These are phyloP conservation scores for Drosophila melanogaster DNA, from an alignment of 1,140 invertebrate genomes.

Conservation along the genomic window Release_6_plus_ISO1_MT NC_004354.4:5640001-5640500, in stretches of 20 bases:
- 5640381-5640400: constrained; percentile 1
- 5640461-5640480: neutral
- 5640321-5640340: constrained; percentile 58
- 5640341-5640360: constrained; percentile 78
- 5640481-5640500: no score
- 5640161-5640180: neutral
- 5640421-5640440: neutral
- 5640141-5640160: neutral
- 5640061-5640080: constrained; percentile 18
- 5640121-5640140: no score
- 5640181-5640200: neutral
- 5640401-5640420: neutral
- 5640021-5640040: constrained; percentile 42
- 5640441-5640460: neutral
- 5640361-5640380: constrained; percentile 41
- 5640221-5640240: constrained; percentile 16
- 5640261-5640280: constrained; percentile 29
- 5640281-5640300: constrained; percentile 11
- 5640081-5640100: neutral
- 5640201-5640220: neutral
- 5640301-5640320: constrained; percentile 33
- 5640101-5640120: constrained; percentile 11
- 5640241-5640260: constrained; percentile 40
- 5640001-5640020: constrained; percentile 41
- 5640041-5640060: constrained; percentile 11